phyloP scores from a whole-genome alignment of 2,797 vertebrate species.

The Tokudaia muenninki region DNA sequence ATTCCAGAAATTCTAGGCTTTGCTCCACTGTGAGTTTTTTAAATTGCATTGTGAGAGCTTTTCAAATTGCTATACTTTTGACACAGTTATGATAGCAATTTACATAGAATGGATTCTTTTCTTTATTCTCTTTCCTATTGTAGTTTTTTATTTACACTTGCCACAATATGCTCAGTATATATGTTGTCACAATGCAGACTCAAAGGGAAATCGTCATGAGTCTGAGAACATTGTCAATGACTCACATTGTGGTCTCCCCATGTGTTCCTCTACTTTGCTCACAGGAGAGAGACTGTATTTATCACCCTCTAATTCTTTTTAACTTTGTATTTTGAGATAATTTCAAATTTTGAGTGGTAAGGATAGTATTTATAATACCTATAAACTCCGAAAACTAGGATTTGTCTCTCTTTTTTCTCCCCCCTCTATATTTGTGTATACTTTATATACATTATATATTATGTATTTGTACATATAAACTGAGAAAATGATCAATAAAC shows the following conservation, averaged over 20 bases:
- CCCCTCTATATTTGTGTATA: not conserved
- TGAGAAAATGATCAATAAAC: not conserved
- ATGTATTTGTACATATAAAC: not conserved
- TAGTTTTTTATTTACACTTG: not conserved
- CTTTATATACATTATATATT: not conserved
- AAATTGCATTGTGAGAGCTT: not conserved
- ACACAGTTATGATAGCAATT: not conserved
- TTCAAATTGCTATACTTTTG: constrained; percentile 29
- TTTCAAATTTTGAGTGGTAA: constrained; percentile 1
- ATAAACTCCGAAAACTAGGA: not conserved
- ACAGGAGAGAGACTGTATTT: not conserved
- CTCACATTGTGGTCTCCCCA: not conserved
- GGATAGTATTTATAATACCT: not conserved
- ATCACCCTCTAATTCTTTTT: not conserved
- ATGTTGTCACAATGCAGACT: not conserved
- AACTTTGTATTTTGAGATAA: constrained; percentile 14
- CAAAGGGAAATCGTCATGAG: not conserved
- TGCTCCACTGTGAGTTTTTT: not conserved
- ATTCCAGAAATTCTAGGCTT: not conserved
- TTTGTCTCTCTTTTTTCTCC: not conserved
- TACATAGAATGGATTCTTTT: not conserved
- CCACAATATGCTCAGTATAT: not conserved
- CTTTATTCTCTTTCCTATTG: constrained; percentile 17
- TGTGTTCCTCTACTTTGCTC: not conserved
- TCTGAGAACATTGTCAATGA: accelerated